A percentile compares a stretch with the other conserved stretches of the same genome.
Conservation (phyloP, 2,113 vertebrate genomes). For the Mus spicilegus region DNA sequence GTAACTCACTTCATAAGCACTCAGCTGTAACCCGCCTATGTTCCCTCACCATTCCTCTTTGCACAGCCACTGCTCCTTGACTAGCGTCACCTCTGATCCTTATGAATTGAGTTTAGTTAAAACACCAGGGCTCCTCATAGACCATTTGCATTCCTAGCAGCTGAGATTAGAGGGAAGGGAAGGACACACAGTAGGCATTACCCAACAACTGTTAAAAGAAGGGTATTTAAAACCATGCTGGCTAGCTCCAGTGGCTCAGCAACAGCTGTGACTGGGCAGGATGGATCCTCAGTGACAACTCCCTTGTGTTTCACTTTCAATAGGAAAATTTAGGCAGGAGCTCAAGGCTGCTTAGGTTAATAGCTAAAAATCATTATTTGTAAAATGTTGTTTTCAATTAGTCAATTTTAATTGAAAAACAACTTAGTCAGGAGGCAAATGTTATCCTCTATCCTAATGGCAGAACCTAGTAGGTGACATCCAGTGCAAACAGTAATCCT, state of each 20-base stretch:
- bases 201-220: no score
- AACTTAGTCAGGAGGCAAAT: background rate
- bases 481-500: background rate
- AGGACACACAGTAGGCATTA: background rate
- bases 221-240: background rate
- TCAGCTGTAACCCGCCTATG: background rate
- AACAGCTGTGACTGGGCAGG: no score
- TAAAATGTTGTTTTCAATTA: background rate
- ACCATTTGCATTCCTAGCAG: background rate
- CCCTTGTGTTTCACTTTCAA: background rate
- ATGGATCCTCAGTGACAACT: background rate
- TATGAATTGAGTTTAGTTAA: background rate
- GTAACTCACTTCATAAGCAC: background rate
- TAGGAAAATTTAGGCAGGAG: background rate
- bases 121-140: background rate
- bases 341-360: background rate
- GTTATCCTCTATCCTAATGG: fast-evolving
- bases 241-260: background rate
- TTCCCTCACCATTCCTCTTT: background rate
- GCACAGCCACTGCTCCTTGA: background rate
- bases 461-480: background rate
- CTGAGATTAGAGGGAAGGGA: background rate
- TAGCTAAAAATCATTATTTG: background rate
- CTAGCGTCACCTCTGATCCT: background rate
- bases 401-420: background rate